Conservation (phyloP, 2,113 vertebrate genomes). For the Vicugna pacos region DNA sequence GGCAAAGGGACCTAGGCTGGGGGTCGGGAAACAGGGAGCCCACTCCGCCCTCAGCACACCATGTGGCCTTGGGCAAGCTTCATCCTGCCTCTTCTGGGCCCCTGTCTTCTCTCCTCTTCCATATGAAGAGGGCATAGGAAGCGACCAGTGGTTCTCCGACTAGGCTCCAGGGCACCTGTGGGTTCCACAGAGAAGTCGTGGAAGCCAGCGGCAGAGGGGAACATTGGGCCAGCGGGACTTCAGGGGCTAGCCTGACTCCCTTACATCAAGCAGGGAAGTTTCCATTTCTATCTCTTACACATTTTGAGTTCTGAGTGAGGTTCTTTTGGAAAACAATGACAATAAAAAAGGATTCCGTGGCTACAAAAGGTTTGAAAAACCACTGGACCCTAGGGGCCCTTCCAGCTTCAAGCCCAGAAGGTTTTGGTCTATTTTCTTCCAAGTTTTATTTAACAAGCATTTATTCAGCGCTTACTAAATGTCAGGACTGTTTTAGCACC, state of each 20-base stretch:
- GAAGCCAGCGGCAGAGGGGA: not conserved
- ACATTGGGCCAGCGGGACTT: not conserved
- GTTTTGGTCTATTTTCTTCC: slow-evolving; percentile 25
- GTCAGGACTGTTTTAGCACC: slow-evolving; percentile 33
- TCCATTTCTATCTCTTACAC: slow-evolving; percentile 48
- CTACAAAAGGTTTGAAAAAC: slow-evolving; percentile 58
- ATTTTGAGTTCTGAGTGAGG: slow-evolving; percentile 33
- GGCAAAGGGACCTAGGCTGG: not conserved
- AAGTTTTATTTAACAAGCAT: slow-evolving; percentile 16
- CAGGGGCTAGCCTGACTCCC: not conserved
- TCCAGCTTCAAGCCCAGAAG: not conserved
- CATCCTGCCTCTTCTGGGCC: not conserved
- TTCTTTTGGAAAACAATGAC: slow-evolving; percentile 54
- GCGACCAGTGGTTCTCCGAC: not conserved
- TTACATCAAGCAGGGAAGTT: not conserved
- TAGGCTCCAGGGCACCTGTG: not conserved
- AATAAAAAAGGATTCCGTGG: slow-evolving; percentile 35
- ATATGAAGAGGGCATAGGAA: not conserved
- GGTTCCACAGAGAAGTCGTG: not conserved
- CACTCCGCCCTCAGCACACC: not conserved
- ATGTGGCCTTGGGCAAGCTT: too few species aligned
- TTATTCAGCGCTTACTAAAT: not conserved
- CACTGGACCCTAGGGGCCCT: not conserved
- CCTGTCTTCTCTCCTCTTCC: not conserved
- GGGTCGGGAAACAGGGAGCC: not conserved